phyloP scores from a whole-genome alignment of 64 coral and sea anemone genomes.

The Dendrophyllia cribrosa region DNA sequence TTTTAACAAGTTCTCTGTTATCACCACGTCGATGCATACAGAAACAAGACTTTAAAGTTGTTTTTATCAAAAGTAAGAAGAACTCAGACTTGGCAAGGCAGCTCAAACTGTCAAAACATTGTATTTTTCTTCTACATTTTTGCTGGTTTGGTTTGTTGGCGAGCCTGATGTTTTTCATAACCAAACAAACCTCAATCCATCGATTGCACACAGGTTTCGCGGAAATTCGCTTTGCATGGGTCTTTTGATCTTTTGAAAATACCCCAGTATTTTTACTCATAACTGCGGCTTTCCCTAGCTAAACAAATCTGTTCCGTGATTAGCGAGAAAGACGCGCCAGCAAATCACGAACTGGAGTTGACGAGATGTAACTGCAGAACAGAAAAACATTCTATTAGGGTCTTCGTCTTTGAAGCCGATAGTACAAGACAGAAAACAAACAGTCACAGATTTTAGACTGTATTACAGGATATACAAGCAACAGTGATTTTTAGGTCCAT shows the following conservation, averaged over 20 bases:
- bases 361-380: background rate
- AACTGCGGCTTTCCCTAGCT: constrained; percentile 37
- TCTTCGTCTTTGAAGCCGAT: background rate
- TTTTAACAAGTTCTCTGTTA: too few species aligned
- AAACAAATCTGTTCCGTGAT: constrained; percentile 28
- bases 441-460: too few species aligned
- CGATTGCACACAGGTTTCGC: background rate
- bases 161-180: background rate
- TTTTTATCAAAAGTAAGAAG: too few species aligned
- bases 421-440: too few species aligned
- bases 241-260: background rate
- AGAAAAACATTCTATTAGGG: background rate
- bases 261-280: constrained; percentile 12
- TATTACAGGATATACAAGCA: too few species aligned
- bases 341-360: background rate
- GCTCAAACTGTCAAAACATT: too few species aligned
- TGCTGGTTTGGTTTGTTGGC: background rate
- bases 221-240: constrained; percentile 50
- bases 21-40: too few species aligned
- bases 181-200: background rate
- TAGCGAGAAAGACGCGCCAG: background rate
- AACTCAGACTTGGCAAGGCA: too few species aligned
- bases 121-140: background rate
- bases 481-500: too few species aligned
- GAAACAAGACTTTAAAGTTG: too few species aligned